Evolutionary conservation across 2,888 invertebrate species (phyloP).

Genomic region (Cancer borealis): DNA sequence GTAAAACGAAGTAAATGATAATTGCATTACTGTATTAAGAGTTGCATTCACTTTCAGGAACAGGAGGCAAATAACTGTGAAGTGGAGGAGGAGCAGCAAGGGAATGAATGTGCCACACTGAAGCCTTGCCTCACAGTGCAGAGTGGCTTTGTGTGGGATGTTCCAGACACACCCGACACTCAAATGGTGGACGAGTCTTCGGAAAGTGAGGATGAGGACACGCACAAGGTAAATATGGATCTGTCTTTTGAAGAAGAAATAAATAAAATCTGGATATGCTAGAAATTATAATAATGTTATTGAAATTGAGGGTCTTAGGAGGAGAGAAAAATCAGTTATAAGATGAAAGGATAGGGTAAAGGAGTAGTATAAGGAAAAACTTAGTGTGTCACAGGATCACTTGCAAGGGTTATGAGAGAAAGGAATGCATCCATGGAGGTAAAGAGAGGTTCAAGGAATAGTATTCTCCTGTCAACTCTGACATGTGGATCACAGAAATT

Average conservation of each 20-base stretch:
- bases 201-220: constrained; percentile 58
- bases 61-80: neutral
- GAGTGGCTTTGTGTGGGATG: constrained; percentile 69
- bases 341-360: too few species aligned
- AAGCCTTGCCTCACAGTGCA: constrained; percentile 44
- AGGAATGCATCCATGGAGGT: too few species aligned
- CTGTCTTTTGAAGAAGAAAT: neutral
- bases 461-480: too few species aligned
- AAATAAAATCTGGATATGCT: too few species aligned
- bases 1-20: neutral
- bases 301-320: too few species aligned
- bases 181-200: neutral
- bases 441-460: too few species aligned
- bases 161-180: constrained; percentile 51
- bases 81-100: neutral
- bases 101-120: neutral
- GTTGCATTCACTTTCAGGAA: neutral
- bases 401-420: too few species aligned
- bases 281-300: too few species aligned
- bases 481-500: too few species aligned
- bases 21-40: neutral
- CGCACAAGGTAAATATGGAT: neutral
- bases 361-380: too few species aligned
- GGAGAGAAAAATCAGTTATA: too few species aligned
- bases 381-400: too few species aligned